Evolutionary conservation across 2,888 invertebrate species (phyloP).

Genomic region (Blomia tropicalis): DNA sequence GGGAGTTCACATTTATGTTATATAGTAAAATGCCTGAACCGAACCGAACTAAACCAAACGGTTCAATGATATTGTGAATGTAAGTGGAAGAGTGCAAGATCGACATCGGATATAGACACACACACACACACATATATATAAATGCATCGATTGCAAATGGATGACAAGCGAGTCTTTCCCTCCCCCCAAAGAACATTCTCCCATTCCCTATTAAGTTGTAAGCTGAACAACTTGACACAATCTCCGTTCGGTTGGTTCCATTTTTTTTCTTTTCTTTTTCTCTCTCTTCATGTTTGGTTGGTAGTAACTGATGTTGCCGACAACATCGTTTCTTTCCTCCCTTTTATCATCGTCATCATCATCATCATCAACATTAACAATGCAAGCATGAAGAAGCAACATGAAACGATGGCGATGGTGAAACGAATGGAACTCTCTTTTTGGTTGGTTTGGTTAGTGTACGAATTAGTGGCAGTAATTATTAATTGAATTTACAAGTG

Average conservation of each 20-base stretch:
- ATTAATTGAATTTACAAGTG: slow-evolving; percentile 7
- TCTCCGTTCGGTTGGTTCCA: too few species aligned
- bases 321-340: too few species aligned
- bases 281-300: too few species aligned
- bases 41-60: too few species aligned
- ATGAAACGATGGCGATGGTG: too few species aligned
- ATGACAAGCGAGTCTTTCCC: slow-evolving; percentile 3
- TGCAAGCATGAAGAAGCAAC: not conserved
- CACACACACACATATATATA: not conserved
- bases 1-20: too few species aligned
- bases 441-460: not conserved
- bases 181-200: too few species aligned
- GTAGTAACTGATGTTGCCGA: too few species aligned
- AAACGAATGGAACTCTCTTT: too few species aligned
- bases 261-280: too few species aligned
- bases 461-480: not conserved
- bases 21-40: too few species aligned
- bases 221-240: too few species aligned
- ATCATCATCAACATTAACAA: not conserved
- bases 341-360: not conserved
- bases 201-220: slow-evolving; percentile 9
- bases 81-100: not conserved
- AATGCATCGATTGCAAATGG: slow-evolving; percentile 14
- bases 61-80: not conserved
- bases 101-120: slow-evolving; percentile 11